A percentile compares a stretch with the other conserved stretches of the same genome.
Conservation (phyloP, 2,113 vertebrate species). For the Kryptolebias marmoratus region DNA sequence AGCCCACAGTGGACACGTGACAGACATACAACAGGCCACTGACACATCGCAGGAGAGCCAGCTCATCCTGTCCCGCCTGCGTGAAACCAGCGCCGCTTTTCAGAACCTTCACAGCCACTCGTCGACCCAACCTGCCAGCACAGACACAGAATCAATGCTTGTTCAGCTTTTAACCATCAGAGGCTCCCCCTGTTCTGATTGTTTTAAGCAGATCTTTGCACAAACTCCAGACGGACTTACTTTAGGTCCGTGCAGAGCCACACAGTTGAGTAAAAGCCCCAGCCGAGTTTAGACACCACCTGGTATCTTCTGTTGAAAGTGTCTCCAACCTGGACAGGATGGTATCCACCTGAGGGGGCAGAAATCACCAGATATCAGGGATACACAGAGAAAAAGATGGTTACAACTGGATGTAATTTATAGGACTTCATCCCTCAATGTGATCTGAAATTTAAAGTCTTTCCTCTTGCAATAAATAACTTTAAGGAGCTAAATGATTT, state of each 20-base stretch:
- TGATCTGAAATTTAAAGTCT: too few species aligned
- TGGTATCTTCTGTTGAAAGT: slow-evolving; percentile 82
- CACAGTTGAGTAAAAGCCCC: slow-evolving; percentile 86
- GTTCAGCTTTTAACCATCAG: too few species aligned
- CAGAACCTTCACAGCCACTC: slow-evolving; percentile 86
- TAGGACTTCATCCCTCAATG: too few species aligned
- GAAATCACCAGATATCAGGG: background rate
- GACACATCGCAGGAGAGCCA: slow-evolving; percentile 83
- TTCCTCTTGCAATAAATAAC: too few species aligned
- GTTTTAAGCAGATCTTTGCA: too few species aligned
- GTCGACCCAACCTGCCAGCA: slow-evolving; percentile 62
- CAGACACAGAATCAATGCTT: slow-evolving; percentile 3
- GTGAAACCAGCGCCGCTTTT: slow-evolving; percentile 84
- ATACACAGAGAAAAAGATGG: too few species aligned
- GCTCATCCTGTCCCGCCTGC: slow-evolving; percentile 84
- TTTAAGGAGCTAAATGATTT: too few species aligned
- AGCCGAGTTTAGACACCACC: slow-evolving; percentile 82
- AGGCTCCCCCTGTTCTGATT: too few species aligned
- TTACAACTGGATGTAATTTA: background rate
- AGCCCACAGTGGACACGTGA: background rate
- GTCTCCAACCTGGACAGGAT: slow-evolving; percentile 77
- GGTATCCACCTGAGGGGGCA: slow-evolving; percentile 79
- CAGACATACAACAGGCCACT: slow-evolving; percentile 42
- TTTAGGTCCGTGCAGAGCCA: slow-evolving; percentile 87
- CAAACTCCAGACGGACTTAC: slow-evolving; percentile 47